phyloP scores from a whole-genome alignment of 1,140 invertebrate species.

The Argopecten irradians region DNA sequence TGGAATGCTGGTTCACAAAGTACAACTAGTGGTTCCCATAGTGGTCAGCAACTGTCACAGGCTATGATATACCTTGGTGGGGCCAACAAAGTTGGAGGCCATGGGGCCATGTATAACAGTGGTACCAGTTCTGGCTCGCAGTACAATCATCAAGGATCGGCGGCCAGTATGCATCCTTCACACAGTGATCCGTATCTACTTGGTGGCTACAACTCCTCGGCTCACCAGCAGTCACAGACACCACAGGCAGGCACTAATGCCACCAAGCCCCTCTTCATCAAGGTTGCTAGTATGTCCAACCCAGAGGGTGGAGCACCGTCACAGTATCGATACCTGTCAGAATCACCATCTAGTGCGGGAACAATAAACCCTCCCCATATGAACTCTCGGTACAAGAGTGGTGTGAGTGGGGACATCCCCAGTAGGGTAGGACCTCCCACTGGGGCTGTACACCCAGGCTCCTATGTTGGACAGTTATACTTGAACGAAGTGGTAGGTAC shows the following conservation, averaged over 20 bases:
- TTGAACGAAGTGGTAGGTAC: neutral
- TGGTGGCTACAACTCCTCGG: neutral
- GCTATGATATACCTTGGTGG: neutral
- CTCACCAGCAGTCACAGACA: neutral
- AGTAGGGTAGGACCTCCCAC: slow-evolving; percentile 18
- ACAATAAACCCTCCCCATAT: neutral
- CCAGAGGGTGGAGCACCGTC: slow-evolving; percentile 28
- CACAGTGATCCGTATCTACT: slow-evolving; percentile 35
- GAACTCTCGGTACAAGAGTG: slow-evolving; percentile 25
- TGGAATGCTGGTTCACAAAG: neutral
- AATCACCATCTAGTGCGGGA: slow-evolving; percentile 29
- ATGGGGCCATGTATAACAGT: neutral
- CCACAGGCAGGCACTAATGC: neutral
- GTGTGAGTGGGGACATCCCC: neutral
- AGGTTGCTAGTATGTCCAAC: neutral
- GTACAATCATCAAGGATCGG: neutral
- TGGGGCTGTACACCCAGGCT: slow-evolving; percentile 47
- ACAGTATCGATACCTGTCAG: slow-evolving; percentile 35
- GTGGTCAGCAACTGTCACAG: neutral
- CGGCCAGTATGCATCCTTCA: slow-evolving; percentile 28
- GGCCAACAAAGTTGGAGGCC: neutral
- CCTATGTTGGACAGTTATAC: slow-evolving; percentile 32
- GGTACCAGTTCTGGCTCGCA: neutral
- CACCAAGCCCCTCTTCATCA: neutral
- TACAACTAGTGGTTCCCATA: neutral